phyloP scores from a whole-genome alignment of 2,888 invertebrate species.

The Chrysotoxum bicinctum region DNA sequence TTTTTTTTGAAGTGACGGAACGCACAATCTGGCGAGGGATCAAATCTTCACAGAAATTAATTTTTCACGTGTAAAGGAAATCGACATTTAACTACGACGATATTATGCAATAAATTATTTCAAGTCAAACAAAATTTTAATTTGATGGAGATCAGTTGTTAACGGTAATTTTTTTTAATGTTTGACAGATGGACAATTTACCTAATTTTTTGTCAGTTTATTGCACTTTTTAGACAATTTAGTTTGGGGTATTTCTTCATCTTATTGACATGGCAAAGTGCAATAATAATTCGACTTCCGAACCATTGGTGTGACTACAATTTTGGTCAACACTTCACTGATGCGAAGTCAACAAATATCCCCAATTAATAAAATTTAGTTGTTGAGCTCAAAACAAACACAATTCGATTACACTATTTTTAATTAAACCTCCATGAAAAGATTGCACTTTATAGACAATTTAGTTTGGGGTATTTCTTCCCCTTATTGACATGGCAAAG shows the following conservation, averaged over 20 bases:
- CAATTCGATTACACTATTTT: not conserved
- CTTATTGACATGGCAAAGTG: slow-evolving; percentile 76
- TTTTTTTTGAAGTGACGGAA: too few species aligned
- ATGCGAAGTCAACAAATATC: slow-evolving; percentile 81
- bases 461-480: not conserved
- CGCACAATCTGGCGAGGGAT: too few species aligned
- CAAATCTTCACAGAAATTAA: too few species aligned
- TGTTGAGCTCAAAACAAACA: too few species aligned
- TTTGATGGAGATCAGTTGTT: too few species aligned
- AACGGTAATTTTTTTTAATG: too few species aligned
- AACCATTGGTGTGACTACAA: slow-evolving; percentile 85
- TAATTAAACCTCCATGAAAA: not conserved
- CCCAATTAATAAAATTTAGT: not conserved
- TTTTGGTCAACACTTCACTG: slow-evolving; percentile 85
- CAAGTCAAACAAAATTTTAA: too few species aligned
- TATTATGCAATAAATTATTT: too few species aligned
- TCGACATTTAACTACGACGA: too few species aligned
- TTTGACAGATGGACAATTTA: too few species aligned
- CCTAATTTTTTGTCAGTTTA: not conserved
- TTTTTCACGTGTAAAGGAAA: too few species aligned
- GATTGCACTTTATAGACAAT: slow-evolving; percentile 52
- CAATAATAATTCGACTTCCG: slow-evolving; percentile 81
- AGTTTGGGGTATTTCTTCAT: slow-evolving; percentile 25
- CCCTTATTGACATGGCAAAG: slow-evolving; percentile 74
- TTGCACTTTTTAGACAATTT: slow-evolving; percentile 53